A percentile compares a stretch with the other conserved stretches of the same genome.
These are phyloP conservation scores for Pampusana beccarii DNA, from an alignment of 2,113 vertebrate species.

Conservation along the genomic window DNA sequence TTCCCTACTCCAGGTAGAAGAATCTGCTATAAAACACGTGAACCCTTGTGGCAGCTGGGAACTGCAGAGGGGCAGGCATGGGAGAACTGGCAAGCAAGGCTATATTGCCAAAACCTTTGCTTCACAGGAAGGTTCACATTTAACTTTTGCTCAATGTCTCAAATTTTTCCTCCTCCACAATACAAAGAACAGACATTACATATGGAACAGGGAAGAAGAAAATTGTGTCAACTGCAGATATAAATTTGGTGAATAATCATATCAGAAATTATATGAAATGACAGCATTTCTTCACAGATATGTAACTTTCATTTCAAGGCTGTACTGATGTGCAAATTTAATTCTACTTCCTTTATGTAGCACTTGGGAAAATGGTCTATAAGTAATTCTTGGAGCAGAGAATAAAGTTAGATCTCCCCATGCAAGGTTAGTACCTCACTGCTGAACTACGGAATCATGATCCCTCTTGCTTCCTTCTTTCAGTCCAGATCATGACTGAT, in stretches of 20 bases:
- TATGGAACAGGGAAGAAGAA: not conserved
- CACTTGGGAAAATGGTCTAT: not conserved
- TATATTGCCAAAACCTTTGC: not conserved
- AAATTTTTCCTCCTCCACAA: not conserved
- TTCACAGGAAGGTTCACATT: not conserved
- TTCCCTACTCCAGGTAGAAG: not conserved
- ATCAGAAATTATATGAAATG: not conserved
- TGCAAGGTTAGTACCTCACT: not conserved
- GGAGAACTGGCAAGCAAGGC: not conserved
- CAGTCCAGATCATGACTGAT: not conserved
- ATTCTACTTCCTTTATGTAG: not conserved
- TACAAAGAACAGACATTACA: not conserved
- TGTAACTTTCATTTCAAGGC: not conserved
- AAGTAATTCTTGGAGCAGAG: not conserved
- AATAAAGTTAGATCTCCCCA: not conserved
- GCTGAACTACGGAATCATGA: not conserved
- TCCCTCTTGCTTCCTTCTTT: not conserved
- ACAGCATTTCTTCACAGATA: not conserved
- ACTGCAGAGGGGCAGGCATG: not conserved
- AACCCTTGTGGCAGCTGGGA: not conserved
- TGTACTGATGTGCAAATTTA: not conserved
- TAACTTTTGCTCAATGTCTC: not conserved
- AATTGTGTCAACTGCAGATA: not conserved
- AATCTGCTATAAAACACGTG: not conserved
- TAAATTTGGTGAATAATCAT: not conserved